These are phyloP conservation scores for Drosophila pseudotalamancana DNA, from an alignment of 2,888 invertebrate species.

Conservation along the genomic window DNA sequence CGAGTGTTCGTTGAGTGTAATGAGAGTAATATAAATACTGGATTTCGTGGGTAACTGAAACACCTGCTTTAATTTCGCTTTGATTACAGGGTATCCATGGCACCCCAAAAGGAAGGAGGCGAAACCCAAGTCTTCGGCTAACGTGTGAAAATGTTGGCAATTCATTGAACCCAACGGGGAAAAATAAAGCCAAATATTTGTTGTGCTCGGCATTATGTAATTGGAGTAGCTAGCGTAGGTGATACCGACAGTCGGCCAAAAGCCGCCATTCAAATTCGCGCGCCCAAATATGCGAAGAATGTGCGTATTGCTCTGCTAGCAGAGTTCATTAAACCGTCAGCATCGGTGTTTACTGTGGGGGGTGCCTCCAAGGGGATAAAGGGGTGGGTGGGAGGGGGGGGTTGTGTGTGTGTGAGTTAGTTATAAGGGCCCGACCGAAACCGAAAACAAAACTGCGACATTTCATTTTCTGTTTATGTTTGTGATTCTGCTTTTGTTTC, in stretches of 20 bases:
- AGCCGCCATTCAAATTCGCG: constrained; percentile 21
- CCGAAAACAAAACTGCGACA: constrained; percentile 69
- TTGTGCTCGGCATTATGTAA: constrained; percentile 56
- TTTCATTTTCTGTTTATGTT: constrained; percentile 55
- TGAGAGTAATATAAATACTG: no score
- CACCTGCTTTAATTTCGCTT: not conserved
- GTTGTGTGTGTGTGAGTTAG: not conserved
- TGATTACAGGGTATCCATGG: constrained; percentile 22
- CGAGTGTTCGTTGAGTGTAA: no score
- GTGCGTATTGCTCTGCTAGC: constrained; percentile 41
- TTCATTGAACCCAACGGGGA: constrained; percentile 65
- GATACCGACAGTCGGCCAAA: constrained; percentile 19
- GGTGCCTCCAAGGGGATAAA: not conserved
- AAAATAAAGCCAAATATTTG: constrained; percentile 20
- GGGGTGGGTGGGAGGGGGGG: not conserved
- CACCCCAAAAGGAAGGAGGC: constrained; percentile 3
- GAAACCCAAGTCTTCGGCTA: constrained; percentile 8
- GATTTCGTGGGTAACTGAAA: no score
- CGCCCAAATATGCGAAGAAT: constrained; percentile 60
- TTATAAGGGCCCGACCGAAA: constrained; percentile 60
- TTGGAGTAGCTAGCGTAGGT: constrained; percentile 15
- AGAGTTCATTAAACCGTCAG: constrained; percentile 49
- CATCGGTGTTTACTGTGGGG: constrained; percentile 2
- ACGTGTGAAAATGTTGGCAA: constrained; percentile 69
- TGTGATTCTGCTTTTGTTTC: constrained; percentile 3